phyloP scores from a whole-genome alignment of 2,888 invertebrate species.

The Smittia aterrima region DNA sequence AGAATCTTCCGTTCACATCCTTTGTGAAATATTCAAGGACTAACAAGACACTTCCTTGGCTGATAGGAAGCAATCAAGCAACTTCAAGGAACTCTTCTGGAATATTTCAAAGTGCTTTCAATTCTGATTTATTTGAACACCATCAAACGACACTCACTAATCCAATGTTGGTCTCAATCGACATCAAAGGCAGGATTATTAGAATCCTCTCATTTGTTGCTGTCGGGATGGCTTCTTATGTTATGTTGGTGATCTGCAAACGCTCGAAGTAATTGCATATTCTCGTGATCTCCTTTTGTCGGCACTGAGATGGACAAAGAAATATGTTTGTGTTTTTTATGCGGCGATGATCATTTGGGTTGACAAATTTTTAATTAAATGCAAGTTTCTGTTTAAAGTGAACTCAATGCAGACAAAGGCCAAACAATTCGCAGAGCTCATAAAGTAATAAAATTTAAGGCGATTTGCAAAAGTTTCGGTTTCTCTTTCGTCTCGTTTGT shows the following conservation, averaged over 20 bases:
- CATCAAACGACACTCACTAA: slow-evolving; percentile 28
- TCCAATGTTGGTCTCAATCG: slow-evolving; percentile 22
- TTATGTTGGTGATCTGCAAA: neutral
- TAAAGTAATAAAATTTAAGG: too few relatives aligned
- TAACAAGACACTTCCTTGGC: too few relatives aligned
- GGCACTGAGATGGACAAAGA: slow-evolving; percentile 12
- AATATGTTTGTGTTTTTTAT: neutral
- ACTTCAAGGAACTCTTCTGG: neutral
- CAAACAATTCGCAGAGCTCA: neutral
- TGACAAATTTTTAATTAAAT: neutral
- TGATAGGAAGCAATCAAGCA: neutral
- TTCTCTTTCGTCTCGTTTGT: neutral
- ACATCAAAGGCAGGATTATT: neutral
- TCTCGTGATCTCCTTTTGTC: slow-evolving; percentile 21
- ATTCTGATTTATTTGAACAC: neutral
- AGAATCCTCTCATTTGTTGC: neutral
- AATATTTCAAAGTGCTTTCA: neutral
- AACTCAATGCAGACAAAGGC: neutral
- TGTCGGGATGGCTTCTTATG: neutral
- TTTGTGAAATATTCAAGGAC: neutral
- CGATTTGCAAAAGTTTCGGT: too few relatives aligned
- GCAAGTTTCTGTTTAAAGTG: neutral
- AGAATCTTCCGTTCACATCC: neutral
- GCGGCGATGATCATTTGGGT: neutral
- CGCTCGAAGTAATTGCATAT: slow-evolving; percentile 37